Percentiles rank a stretch among this genome's conserved stretches.
These are phyloP conservation scores for Etheostoma cragini DNA, from an alignment of 2,113 vertebrate genomes.

Conservation along the genomic window DNA sequence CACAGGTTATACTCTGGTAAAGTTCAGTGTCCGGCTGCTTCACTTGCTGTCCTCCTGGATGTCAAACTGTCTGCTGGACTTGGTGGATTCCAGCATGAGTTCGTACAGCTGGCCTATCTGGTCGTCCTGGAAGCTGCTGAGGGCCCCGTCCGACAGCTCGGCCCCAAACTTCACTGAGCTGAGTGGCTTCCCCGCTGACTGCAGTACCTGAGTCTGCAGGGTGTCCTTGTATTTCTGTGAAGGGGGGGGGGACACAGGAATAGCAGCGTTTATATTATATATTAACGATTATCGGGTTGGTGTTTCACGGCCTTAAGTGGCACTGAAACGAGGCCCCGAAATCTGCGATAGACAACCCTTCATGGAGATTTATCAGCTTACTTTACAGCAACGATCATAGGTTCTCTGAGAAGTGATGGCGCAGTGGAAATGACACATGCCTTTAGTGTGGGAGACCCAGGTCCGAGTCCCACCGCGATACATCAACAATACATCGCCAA, in stretches of 20 bases:
- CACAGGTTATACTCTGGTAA: not conserved
- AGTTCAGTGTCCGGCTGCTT: not conserved
- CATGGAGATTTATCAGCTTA: no score
- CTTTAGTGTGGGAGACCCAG: no score
- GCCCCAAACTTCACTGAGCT: constrained; percentile 80
- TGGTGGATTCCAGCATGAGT: constrained; percentile 92
- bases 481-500: no score
- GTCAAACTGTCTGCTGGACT: constrained; percentile 86
- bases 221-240: constrained; percentile 78
- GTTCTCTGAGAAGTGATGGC: no score
- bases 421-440: no score
- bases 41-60: constrained; percentile 83
- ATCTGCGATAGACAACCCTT: no score
- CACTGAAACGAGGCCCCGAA: no score
- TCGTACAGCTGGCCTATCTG: constrained; percentile 93
- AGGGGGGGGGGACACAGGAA: not conserved
- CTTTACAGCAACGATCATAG: no score
- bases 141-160: constrained; percentile 84
- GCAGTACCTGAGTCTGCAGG: constrained; percentile 84
- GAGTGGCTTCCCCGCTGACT: constrained; percentile 62
- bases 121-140: constrained; percentile 87
- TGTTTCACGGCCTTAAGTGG: no score
- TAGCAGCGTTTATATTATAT: no score
- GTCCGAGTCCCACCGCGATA: no score
- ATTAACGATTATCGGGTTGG: no score